These are phyloP conservation scores for Melanostoma mellinum DNA, from an alignment of 2,888 invertebrate species.

Conservation along the genomic window DNA sequence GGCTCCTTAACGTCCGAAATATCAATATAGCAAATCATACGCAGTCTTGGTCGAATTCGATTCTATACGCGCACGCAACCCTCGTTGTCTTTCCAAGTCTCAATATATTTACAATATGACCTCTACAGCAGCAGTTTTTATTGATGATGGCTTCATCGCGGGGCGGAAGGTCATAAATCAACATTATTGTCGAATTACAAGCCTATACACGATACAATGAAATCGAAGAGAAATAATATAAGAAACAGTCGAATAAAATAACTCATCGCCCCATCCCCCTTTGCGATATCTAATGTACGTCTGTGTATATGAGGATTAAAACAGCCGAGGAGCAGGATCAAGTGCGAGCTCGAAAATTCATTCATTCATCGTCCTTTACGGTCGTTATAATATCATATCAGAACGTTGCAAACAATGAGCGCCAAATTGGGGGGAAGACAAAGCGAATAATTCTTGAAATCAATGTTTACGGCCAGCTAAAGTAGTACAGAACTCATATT, in stretches of 20 bases:
- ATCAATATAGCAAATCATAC: constrained; percentile 52
- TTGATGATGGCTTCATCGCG: constrained; percentile 62
- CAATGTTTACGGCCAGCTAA: constrained; percentile 60
- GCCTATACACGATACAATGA: constrained; percentile 47
- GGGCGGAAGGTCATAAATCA: constrained; percentile 52
- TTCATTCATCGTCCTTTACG: constrained; percentile 8
- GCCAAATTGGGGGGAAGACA: not conserved
- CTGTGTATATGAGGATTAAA: constrained; percentile 16
- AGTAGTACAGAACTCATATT: constrained; percentile 60
- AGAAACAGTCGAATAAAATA: constrained; percentile 1
- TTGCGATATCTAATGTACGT: not conserved
- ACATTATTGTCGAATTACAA: constrained; percentile 70
- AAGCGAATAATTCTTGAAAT: constrained; percentile 59
- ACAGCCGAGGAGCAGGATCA: constrained; percentile 20
- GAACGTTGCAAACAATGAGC: constrained; percentile 3
- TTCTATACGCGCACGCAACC: not conserved
- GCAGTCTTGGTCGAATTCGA: constrained; percentile 12
- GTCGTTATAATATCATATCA: constrained; percentile 42
- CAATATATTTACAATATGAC: constrained; percentile 24
- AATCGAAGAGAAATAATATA: constrained; percentile 39
- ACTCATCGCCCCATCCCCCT: not conserved
- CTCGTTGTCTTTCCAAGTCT: not conserved
- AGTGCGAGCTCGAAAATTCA: constrained; percentile 24
- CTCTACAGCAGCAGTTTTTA: constrained; percentile 64
- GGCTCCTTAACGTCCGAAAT: constrained; percentile 56